phyloP scores from a whole-genome alignment of 2,113 vertebrate genomes.

The Lophura nycthemera region DNA sequence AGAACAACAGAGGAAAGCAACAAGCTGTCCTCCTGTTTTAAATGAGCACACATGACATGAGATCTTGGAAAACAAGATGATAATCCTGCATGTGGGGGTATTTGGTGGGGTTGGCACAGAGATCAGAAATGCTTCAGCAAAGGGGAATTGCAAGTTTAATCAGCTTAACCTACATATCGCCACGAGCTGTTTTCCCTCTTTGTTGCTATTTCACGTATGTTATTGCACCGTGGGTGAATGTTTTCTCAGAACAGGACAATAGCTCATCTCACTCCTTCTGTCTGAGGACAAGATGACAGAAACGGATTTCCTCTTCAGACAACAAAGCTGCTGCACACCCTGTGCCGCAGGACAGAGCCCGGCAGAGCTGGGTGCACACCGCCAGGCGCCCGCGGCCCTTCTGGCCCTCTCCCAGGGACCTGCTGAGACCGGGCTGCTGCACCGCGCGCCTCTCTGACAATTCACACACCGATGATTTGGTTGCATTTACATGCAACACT shows the following conservation, averaged over 20 bases:
- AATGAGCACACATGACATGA: not conserved
- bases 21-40: not conserved
- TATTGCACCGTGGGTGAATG: not conserved
- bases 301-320: not conserved
- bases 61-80: not conserved
- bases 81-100: not conserved
- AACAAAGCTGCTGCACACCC: not conserved
- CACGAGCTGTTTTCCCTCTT: not conserved
- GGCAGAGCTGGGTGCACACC: accelerated
- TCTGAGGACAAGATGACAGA: not conserved
- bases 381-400: not conserved
- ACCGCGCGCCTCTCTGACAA: accelerated
- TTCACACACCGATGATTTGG: accelerated
- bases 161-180: not conserved
- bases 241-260: conserved; percentile 1
- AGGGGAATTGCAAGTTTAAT: not conserved
- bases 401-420: accelerated
- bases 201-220: not conserved
- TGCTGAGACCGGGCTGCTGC: not conserved
- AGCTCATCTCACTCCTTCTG: not conserved
- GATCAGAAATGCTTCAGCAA: not conserved
- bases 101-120: not conserved
- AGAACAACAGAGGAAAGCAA: conserved; percentile 13
- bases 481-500: not conserved
- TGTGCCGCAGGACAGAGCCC: not conserved